Conservation (phyloP, 2,113 vertebrate genomes). For the Octodon degus region DNA sequence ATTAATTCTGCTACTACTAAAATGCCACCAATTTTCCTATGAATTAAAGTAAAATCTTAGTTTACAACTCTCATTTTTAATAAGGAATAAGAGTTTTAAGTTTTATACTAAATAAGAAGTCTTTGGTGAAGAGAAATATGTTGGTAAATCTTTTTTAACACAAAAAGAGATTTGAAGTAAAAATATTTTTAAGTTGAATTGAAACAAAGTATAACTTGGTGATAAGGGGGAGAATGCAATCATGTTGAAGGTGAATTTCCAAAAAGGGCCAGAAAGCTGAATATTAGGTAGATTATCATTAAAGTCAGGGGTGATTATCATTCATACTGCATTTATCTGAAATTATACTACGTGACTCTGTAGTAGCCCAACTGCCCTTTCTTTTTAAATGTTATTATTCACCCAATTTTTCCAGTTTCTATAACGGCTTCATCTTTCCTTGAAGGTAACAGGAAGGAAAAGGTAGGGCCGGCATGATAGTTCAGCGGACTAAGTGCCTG, state of each 20-base stretch:
- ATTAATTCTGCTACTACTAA: constrained; percentile 26
- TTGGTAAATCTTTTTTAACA: constrained; percentile 1
- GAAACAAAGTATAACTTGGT: background rate
- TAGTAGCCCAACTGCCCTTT: background rate
- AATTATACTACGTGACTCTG: background rate
- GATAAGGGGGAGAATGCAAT: background rate
- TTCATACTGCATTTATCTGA: background rate
- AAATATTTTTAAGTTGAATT: background rate
- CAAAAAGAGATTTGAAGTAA: background rate
- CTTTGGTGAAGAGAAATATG: background rate
- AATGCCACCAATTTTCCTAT: background rate
- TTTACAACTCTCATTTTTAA: constrained; percentile 29
- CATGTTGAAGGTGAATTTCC: constrained; percentile 16
- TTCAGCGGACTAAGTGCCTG: no score
- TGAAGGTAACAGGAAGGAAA: background rate
- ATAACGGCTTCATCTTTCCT: background rate
- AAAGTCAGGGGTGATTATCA: background rate
- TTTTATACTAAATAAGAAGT: background rate
- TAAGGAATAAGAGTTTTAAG: background rate
- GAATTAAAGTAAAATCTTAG: constrained; percentile 31
- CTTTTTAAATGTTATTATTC: background rate
- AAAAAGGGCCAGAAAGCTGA: background rate
- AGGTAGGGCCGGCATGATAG: background rate
- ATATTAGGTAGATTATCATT: background rate
- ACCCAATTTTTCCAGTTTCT: constrained; percentile 14